Evolutionary conservation across 2,888 invertebrate genomes (phyloP).

Genomic region (Volucella inanis): DNA sequence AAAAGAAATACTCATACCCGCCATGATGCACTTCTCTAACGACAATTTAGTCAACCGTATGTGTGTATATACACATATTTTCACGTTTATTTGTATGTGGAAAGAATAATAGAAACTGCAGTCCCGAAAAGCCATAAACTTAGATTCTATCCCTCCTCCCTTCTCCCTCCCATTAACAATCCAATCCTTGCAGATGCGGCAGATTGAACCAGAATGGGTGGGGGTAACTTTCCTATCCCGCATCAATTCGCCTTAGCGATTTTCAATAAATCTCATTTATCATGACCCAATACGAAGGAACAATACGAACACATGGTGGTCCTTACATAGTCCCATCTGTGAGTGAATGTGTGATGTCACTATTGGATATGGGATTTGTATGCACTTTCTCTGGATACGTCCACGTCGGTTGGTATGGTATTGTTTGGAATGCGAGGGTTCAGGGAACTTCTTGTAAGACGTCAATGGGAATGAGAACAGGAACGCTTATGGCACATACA

Average conservation of each 20-base stretch:
- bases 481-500: slow-evolving; percentile 30
- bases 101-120: slow-evolving; percentile 62
- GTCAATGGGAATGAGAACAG: slow-evolving; percentile 38
- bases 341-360: slow-evolving; percentile 5
- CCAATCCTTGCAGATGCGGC: background rate
- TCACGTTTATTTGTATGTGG: background rate
- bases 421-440: slow-evolving; percentile 35
- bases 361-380: background rate
- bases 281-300: slow-evolving; percentile 74
- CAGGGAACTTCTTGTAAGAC: slow-evolving; percentile 59
- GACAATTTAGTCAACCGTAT: slow-evolving; percentile 63
- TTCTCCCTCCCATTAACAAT: background rate
- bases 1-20: background rate
- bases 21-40: slow-evolving; percentile 59
- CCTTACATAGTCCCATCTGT: slow-evolving; percentile 37
- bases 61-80: background rate
- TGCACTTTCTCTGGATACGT: slow-evolving; percentile 31
- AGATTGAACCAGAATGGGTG: background rate
- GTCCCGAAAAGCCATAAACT: slow-evolving; percentile 70
- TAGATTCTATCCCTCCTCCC: slow-evolving; percentile 15
- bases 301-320: slow-evolving; percentile 70
- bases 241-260: slow-evolving; percentile 76
- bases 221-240: slow-evolving; percentile 52
- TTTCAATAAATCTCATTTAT: slow-evolving; percentile 76
- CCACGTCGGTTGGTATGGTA: slow-evolving; percentile 11